Conservation (phyloP, 2,888 invertebrate species). For the Argyra leucocephala region DNA sequence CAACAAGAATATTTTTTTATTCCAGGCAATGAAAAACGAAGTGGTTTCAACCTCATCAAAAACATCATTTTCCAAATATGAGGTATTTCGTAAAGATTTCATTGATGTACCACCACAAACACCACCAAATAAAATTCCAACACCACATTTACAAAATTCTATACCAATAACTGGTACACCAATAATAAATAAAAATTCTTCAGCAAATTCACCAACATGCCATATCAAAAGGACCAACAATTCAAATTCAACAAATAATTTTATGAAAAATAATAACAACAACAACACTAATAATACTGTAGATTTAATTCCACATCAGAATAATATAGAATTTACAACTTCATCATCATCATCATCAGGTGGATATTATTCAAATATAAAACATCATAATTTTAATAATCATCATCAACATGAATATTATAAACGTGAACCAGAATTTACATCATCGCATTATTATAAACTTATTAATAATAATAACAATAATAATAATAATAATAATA, state of each 20-base stretch:
- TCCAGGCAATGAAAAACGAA: constrained; percentile 41
- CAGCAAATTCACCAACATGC: constrained; percentile 21
- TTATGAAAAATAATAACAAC: constrained; percentile 21
- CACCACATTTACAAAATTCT: constrained; percentile 14
- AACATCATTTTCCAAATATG: constrained; percentile 37
- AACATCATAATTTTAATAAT: constrained; percentile 36
- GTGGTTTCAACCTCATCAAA: constrained; percentile 42
- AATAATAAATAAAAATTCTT: constrained; percentile 6
- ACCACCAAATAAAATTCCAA: constrained; percentile 18
- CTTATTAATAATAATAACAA: background rate
- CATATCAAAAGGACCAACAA: constrained; percentile 13
- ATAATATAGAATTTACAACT: constrained; percentile 20
- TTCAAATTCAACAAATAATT: background rate
- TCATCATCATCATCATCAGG: constrained; percentile 26
- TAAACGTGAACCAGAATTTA: background rate
- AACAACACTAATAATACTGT: no score
- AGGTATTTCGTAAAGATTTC: constrained; percentile 27
- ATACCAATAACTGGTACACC: constrained; percentile 28
- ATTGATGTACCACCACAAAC: constrained; percentile 18
- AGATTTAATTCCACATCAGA: constrained; percentile 21
- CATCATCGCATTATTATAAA: background rate
- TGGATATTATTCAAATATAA: constrained; percentile 39
- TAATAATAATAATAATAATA: no score
- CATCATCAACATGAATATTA: constrained; percentile 1
- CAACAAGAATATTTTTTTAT: background rate